Evolutionary conservation across 53 echinoderm and acorn worm genomes (phyloP).

Genomic region (Holothuria leucospilota): DNA sequence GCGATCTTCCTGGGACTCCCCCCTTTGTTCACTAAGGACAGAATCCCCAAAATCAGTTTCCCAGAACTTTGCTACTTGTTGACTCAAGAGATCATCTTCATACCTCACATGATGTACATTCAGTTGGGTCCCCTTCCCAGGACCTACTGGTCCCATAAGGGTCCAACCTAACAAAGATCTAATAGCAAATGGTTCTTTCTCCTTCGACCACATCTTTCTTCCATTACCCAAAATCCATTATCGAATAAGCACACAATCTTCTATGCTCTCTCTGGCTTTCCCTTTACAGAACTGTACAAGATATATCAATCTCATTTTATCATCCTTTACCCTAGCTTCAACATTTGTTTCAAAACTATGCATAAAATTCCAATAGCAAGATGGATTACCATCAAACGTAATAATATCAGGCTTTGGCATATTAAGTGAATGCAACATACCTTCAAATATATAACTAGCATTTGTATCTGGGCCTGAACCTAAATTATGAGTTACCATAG

Average conservation of each 20-base stretch:
- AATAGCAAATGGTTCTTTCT: not conserved
- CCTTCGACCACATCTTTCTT: too few relatives aligned
- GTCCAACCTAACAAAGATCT: constrained; percentile 49
- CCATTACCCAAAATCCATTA: too few relatives aligned
- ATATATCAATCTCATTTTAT: constrained; percentile 24
- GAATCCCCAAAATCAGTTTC: constrained; percentile 4
- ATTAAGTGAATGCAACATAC: constrained; percentile 20
- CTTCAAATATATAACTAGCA: too few relatives aligned
- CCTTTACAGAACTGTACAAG: constrained; percentile 65
- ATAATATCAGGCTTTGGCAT: constrained; percentile 65
- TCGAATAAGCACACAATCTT: constrained; percentile 54
- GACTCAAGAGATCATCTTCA: not conserved
- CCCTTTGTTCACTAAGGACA: constrained; percentile 3
- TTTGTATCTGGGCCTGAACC: too few relatives aligned
- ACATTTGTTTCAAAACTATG: constrained; percentile 54
- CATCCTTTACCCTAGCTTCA: constrained; percentile 24
- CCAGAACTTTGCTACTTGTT: not conserved
- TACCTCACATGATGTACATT: not conserved
- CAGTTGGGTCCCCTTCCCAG: not conserved
- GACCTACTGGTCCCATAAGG: constrained; percentile 9
- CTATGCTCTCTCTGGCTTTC: constrained; percentile 54
- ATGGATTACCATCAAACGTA: constrained; percentile 59
- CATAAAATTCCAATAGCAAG: constrained; percentile 47
- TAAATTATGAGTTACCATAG: too few relatives aligned
- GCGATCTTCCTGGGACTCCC: constrained; percentile 61